A percentile compares a stretch with the other conserved stretches of the same genome.
These are phyloP conservation scores for Leucania comma DNA, from an alignment of 2,888 invertebrate genomes.

Conservation along the genomic window DNA sequence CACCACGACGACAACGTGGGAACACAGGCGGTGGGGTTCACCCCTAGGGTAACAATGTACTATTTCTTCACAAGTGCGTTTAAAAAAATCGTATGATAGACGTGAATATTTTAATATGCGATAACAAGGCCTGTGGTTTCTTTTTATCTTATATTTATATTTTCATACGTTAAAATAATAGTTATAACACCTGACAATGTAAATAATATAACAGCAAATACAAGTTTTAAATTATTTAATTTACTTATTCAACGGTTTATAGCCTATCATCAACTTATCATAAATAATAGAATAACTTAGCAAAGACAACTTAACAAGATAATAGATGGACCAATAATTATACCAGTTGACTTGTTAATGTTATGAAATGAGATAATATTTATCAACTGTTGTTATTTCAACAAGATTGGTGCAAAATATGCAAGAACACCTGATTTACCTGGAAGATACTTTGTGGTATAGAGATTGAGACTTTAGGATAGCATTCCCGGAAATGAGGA, in stretches of 20 bases:
- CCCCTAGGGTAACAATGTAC: too few relatives aligned
- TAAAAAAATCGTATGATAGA: too few relatives aligned
- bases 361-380: not conserved
- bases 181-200: not conserved
- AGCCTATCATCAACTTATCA: not conserved
- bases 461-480: not conserved
- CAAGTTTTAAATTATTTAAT: not conserved
- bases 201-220: not conserved
- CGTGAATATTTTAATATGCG: too few relatives aligned
- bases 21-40: too few relatives aligned
- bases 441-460: too few relatives aligned
- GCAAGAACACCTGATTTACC: not conserved
- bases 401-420: not conserved
- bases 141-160: not conserved
- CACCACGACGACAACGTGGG: too few relatives aligned
- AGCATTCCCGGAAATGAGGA: not conserved
- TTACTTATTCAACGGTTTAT: not conserved
- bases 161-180: not conserved
- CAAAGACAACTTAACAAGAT: constrained; percentile 3
- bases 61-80: too few relatives aligned
- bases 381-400: not conserved
- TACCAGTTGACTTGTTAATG: not conserved
- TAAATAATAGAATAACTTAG: not conserved
- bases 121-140: too few relatives aligned
- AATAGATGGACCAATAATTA: not conserved